Percentiles rank a stretch among this genome's conserved stretches.
Evolutionary conservation across 2,888 invertebrate species (phyloP).

Genomic region (Hemistola chrysoprasaria): DNA sequence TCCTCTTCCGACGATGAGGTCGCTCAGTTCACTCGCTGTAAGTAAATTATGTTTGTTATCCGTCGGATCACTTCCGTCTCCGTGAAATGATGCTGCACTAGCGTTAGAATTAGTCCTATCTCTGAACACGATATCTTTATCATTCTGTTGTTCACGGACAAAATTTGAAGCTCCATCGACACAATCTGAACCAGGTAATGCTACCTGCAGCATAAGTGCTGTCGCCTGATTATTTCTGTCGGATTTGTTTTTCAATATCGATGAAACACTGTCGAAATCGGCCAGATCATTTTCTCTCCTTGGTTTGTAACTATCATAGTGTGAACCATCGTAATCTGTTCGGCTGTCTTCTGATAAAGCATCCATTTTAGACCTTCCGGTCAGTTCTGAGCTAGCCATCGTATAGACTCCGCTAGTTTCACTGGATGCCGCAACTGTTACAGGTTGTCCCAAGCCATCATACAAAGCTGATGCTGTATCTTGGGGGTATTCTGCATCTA

Average conservation of each 20-base stretch:
- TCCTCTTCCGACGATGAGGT: conserved; percentile 90
- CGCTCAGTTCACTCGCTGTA: conserved; percentile 92
- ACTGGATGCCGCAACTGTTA: conserved; percentile 86
- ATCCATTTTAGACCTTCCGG: conserved; percentile 82
- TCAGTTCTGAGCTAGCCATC: conserved; percentile 86
- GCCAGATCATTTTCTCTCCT: conserved; percentile 75
- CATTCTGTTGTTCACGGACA: conserved; percentile 65
- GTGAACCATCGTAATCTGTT: conserved; percentile 75
- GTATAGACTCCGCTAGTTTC: conserved; percentile 94
- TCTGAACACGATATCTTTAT: conserved; percentile 78
- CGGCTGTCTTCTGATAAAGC: conserved; percentile 68
- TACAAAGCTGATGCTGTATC: conserved; percentile 83
- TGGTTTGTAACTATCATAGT: conserved; percentile 82
- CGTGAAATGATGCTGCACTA: conserved; percentile 91
- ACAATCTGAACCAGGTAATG: conserved; percentile 71
- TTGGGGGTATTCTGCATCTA: conserved; percentile 84
- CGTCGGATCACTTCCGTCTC: conserved; percentile 94
- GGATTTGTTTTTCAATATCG: conserved; percentile 77
- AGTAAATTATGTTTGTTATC: conserved; percentile 88
- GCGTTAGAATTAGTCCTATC: conserved; percentile 90
- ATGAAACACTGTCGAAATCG: conserved; percentile 76
- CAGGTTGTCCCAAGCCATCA: conserved; percentile 72
- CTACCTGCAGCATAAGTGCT: conserved; percentile 46
- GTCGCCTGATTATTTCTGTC: conserved; percentile 54
- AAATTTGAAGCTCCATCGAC: conserved; percentile 68